Base-by-base conservation (phyloP, 53 echinoderm and acorn worm genomes). In the Patiria pectinifera region DNA sequence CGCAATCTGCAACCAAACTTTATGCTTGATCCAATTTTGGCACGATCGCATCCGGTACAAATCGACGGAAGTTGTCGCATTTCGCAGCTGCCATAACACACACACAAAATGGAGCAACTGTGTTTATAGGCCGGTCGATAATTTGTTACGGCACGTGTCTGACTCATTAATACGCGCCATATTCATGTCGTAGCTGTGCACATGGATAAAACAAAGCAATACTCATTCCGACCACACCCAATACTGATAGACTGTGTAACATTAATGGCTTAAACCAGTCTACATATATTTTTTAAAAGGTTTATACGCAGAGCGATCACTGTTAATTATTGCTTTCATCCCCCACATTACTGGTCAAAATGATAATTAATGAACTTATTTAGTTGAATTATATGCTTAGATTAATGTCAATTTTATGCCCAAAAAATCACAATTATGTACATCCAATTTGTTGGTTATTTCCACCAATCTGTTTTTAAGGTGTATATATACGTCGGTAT, bases 81-180 rank as follows among this genome's bases (percentile, higher is more conserved):
- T 79, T 79, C 11, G 48, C 80, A 79, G 80, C 80, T 45, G 80
- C 4, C 80, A 79, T 79, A 6, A 13, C 80, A 46, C 18, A 48
- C n/a, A n/a, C n/a, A n/a, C n/a, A 11, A 79, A 48, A 47, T 79
- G 47, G 80, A 79, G 80, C 80, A 79, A 15, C 80, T 15, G 19
- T 79, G 80, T 79, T 76, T n/a, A 76, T 46, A 44, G 45, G 19
- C 45, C 80, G 80, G 48, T 79, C 80, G 80, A 79, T 79, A 79
- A 18, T 24, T 45, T 79, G 8, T 46, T 44, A 47, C 24, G 9
- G 13, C 46, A 47, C 47, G 47, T 45, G 21, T 78, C 21, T 78
- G 60, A 60, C 60, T 60, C 60, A 60, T 60, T 60, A 35, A 35
- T 60, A 60, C 60, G 12, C 8, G 60, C 60, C 60, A 60, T 60